A percentile compares a stretch with the other conserved stretches of the same genome.
phyloP scores from a whole-genome alignment of 2,113 vertebrate genomes.

The Ellobius talpinus region DNA sequence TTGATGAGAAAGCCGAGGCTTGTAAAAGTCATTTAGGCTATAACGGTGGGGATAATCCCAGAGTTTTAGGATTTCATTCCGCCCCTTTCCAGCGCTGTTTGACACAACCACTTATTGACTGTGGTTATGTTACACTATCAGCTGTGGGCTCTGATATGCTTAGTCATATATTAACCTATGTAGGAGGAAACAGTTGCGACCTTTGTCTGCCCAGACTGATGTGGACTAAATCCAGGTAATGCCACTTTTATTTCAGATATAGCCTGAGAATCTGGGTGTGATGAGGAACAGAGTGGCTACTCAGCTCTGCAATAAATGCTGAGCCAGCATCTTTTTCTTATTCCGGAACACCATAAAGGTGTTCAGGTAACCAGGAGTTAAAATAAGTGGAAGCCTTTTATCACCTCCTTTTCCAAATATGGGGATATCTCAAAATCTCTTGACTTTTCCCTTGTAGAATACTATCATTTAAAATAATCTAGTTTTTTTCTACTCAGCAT shows the following conservation, averaged over 20 bases:
- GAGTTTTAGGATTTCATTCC: neutral
- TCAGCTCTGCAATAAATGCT: neutral
- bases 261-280: neutral
- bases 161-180: conserved; percentile 33
- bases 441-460: neutral
- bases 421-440: neutral
- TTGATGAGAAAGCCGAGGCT: neutral
- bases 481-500: neutral
- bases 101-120: neutral
- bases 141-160: neutral
- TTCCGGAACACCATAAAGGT: neutral
- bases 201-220: neutral
- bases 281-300: neutral
- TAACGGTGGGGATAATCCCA: neutral
- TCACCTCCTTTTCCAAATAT: neutral
- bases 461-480: neutral
- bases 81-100: neutral
- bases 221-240: neutral
- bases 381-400: neutral
- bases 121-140: neutral
- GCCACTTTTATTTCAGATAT: neutral
- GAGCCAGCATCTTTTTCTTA: neutral
- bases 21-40: neutral
- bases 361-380: neutral
- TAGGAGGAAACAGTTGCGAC: neutral